Evolutionary conservation across 2,113 vertebrate genomes (phyloP), one percentile per base, ranked within the genome.

Genomic region (Piprites chloris): DNA sequence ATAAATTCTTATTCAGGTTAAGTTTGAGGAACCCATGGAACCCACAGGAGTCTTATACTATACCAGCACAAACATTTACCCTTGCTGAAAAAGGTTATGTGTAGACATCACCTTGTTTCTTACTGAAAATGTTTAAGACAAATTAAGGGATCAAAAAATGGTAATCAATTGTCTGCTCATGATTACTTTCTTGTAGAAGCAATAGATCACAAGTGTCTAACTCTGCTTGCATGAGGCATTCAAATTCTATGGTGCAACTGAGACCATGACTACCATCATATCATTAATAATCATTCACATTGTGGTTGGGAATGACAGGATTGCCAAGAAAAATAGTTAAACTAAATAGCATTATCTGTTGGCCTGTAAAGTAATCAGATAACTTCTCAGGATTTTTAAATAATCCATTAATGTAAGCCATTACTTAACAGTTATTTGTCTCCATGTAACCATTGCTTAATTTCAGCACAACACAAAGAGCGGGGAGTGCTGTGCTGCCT

Each of bases 181-280:
- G 94, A 97, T 97, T 97, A 90, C 92, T 97, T 97, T 97, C 87
- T 95, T 69, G 84, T 76, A 91, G 89, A 95, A 95, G 72, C 55
- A 94, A 95, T 95, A 90, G 92, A 89, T 97, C 97, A 95, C 58
- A 79, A 75, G 17, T 63, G 75, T 85, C 94, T 95, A 84, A 92
- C 66, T 55, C 63, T 75, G 74, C 93, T 97, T 93, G 65, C 58
- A 82, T n/a, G 59, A 89, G 71, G 42, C 66, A 92, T 95, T 92
- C 90, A 95, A 92, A 95, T 92, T 74, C 78, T 49, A 14, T 41
- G 56, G 44, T 56, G 52, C 86, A 41, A 63, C 65, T 75, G 72
- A 56, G 42, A 47, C 56, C n/a, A 28, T 63, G 59, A 33, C 56
- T 91, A 56, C 81, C 30, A 39, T 85, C 56, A 32, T 86, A 81